Conservation (phyloP, 2,888 invertebrate species). For the Ligdia adustata region DNA sequence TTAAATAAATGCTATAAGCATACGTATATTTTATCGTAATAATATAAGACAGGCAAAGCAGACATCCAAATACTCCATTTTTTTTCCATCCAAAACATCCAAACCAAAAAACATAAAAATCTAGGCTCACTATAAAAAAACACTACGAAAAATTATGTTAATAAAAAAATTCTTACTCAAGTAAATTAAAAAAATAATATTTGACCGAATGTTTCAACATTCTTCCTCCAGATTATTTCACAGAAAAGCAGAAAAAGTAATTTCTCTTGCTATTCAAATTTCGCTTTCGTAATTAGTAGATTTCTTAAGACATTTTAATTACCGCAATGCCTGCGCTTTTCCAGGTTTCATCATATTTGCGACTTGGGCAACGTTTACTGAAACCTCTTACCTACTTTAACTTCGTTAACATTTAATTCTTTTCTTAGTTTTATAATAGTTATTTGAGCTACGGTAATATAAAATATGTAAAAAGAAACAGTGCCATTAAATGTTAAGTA, state of each 20-base stretch:
- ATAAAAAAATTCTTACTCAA: no score
- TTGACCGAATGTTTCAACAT: not conserved
- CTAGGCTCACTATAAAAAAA: no score
- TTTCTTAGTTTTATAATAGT: not conserved
- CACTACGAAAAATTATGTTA: no score
- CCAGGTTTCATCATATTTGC: slow-evolving; percentile 12
- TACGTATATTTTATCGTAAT: no score
- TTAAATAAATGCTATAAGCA: no score
- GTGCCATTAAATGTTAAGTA: no score
- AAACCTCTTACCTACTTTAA: slow-evolving; percentile 4
- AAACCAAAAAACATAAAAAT: no score
- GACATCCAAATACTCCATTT: no score
- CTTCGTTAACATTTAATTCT: not conserved
- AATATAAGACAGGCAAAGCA: no score
- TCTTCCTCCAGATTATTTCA: not conserved
- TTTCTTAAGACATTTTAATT: slow-evolving; percentile 17
- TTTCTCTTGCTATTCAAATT: slow-evolving; percentile 2
- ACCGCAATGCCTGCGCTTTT: slow-evolving; percentile 5
- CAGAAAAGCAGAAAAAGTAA: slow-evolving; percentile 6
- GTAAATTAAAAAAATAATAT: no score
- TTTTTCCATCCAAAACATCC: no score
- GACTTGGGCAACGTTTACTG: slow-evolving; percentile 6
- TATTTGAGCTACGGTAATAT: not conserved
- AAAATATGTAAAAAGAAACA: no score
- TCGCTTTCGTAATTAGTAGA: not conserved